phyloP scores from a whole-genome alignment of 2,797 vertebrate species.

The Silurus lanzhouensis region DNA sequence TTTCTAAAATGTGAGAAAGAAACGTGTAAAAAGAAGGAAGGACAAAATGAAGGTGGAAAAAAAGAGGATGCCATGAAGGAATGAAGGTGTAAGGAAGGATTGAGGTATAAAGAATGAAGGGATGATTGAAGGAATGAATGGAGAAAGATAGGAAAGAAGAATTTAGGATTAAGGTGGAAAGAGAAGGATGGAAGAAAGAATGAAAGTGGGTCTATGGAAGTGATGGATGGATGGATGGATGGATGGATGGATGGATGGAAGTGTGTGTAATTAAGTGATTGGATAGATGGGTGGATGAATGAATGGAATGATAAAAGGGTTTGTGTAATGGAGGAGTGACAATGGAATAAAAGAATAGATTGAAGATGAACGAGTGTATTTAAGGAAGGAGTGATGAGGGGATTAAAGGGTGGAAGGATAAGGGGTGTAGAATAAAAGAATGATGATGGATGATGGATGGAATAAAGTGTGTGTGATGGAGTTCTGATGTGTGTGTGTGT shows the following conservation, averaged over 20 bases:
- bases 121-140: neutral
- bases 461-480: neutral
- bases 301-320: too few relatives aligned
- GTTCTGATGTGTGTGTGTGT: neutral
- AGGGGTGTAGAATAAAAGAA: neutral
- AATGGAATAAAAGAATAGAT: neutral
- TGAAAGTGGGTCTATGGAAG: neutral
- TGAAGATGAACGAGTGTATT: too few relatives aligned
- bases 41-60: too few relatives aligned
- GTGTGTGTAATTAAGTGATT: neutral
- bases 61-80: neutral
- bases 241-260: neutral
- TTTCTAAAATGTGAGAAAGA: neutral
- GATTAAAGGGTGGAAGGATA: neutral
- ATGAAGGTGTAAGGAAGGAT: neutral
- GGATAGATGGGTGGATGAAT: too few relatives aligned
- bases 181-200: neutral
- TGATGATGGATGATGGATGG: neutral
- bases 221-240: neutral
- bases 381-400: neutral
- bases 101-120: neutral
- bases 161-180: neutral
- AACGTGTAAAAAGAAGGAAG: neutral
- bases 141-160: neutral
- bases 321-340: neutral